Evolutionary conservation across 2,113 vertebrate species (phyloP), one percentile per base, ranked within the genome.

Genomic region (Toxotes chatareus): DNA sequence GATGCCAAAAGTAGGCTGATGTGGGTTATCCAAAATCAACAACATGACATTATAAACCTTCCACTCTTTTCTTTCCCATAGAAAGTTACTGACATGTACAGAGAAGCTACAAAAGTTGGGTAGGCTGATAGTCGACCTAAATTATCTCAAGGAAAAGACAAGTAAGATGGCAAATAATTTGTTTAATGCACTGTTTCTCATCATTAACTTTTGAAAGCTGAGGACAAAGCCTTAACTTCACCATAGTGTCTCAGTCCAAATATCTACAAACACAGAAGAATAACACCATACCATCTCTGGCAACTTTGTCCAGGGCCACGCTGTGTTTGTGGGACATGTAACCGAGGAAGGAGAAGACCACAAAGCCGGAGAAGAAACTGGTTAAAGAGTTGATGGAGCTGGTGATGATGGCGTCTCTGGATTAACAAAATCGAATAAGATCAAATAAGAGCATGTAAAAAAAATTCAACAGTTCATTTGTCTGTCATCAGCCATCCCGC

Each of bases 331-430:
- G 94, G 3, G 97, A 95, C 96, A 98, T 95, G 89, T 97, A 97
- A 4, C 97, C 97, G 73, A 98, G 94, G 92, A 97, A 97, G 65
- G 97, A 97, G 93, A 98, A 98, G 87, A 98, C 96, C 84, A 98
- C 97, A 27, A 98, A 98, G 46, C 97, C 97, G 0, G 96, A 97
- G 93, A 97, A 97, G 93, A 98, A 98, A 84, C 97, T 98, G 19
- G 97, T 98, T 86, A 98, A 89, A 23, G 96, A 97, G 91, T 97
- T 98, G 90, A 98, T 96, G n/a, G 96, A 97, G 76, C 95, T 97
- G 90, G 97, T 97, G 82, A 98, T 96, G 80, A 98, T 96, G 31
- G 97, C 96, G 0, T 98, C 97, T 90, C 97, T 97, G 92, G 14
- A 60, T 68, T 14, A 63, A 67, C 38, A 21, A 71, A 81, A 72